These are phyloP conservation scores for Catamblyrhynchus diadema DNA, from an alignment of 2,797 vertebrate genomes.

Conservation along the genomic window DNA sequence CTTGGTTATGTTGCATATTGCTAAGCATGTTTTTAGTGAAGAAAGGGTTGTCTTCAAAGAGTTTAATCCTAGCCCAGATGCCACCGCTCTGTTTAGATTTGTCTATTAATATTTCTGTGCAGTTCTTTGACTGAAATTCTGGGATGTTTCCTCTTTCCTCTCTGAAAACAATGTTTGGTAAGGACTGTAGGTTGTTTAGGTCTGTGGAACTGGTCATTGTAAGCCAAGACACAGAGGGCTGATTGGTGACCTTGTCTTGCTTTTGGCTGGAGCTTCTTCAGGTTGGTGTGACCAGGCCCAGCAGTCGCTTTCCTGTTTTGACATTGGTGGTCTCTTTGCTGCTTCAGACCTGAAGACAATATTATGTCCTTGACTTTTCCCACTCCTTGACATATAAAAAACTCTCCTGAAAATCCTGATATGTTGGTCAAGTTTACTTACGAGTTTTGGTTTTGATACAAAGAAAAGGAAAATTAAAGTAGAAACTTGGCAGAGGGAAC, in stretches of 20 bases:
- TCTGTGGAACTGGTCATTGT: not conserved
- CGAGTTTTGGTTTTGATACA: not conserved
- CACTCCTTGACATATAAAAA: not conserved
- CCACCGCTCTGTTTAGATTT: not conserved
- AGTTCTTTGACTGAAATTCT: not conserved
- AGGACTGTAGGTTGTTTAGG: not conserved
- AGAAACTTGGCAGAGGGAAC: not conserved
- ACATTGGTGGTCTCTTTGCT: not conserved
- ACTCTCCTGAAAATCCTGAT: not conserved
- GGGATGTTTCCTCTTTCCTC: slow-evolving; percentile 26
- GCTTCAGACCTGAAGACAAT: not conserved
- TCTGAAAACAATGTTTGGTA: slow-evolving; percentile 30
- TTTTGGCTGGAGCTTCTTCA: slow-evolving; percentile 34
- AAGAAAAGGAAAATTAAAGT: not conserved
- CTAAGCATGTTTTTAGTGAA: not conserved
- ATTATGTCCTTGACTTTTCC: not conserved
- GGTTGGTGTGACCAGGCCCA: not conserved
- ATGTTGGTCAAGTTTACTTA: not conserved
- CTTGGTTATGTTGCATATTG: not conserved
- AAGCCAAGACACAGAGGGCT: not conserved
- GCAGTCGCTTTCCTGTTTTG: slow-evolving; percentile 23
- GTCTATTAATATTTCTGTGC: not conserved
- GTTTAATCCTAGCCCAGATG: not conserved
- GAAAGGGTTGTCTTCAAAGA: not conserved
- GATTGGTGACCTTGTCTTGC: slow-evolving; percentile 10